Conservation (phyloP, 1,140 invertebrate genomes). For the Platorchestia sp. region DNA sequence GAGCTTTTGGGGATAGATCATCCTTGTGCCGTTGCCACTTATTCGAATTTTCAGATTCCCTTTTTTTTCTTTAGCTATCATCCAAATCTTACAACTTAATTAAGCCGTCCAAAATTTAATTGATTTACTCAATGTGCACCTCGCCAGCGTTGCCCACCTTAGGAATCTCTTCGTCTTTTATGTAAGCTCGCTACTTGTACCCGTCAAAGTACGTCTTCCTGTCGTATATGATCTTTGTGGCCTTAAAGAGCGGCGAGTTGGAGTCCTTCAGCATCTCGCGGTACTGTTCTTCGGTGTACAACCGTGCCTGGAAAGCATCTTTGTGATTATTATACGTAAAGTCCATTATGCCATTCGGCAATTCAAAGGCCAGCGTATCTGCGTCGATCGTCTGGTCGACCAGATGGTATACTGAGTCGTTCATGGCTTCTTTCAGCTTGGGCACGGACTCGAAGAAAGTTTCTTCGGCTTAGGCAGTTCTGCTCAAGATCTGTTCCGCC, state of each 20-base stretch:
- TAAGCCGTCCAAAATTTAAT: not conserved
- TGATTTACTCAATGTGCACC: not conserved
- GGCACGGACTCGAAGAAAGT: not conserved
- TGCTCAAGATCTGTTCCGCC: not conserved
- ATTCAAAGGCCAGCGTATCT: not conserved
- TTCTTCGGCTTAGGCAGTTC: not conserved
- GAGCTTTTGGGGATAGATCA: not conserved
- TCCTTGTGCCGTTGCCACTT: not conserved
- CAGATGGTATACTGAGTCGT: not conserved
- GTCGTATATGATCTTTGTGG: not conserved
- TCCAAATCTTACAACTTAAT: not conserved
- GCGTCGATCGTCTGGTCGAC: not conserved
- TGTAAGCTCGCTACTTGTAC: not conserved
- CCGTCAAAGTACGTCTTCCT: not conserved
- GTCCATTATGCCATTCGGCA: not conserved
- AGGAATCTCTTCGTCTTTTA: not conserved
- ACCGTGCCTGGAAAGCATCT: not conserved
- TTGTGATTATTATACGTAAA: not conserved
- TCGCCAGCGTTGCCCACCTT: not conserved
- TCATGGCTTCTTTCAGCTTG: not conserved
- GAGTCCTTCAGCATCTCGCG: not conserved
- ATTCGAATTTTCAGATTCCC: not conserved
- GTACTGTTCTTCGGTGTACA: not conserved
- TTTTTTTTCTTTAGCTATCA: not conserved
- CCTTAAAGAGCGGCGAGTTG: not conserved